phyloP scores from a whole-genome alignment of 2,888 invertebrate species.

The Cyrtodaria siliqua region DNA sequence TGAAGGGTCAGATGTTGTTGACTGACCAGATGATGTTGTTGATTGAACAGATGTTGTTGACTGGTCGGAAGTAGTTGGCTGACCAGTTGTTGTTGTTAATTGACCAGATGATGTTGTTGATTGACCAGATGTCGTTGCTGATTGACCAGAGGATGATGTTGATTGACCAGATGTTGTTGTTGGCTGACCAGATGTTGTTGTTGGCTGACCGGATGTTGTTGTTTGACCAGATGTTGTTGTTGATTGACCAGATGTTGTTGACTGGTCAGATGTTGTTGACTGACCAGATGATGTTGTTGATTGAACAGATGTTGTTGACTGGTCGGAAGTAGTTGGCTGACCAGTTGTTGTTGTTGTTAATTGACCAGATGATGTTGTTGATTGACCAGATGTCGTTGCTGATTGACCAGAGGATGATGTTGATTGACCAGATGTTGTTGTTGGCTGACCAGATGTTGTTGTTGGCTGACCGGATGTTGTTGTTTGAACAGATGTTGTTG shows the following conservation, averaged over 20 bases:
- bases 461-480: neutral
- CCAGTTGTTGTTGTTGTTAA: conserved; percentile 9
- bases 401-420: conserved; percentile 2
- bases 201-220: conserved; percentile 1
- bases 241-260: conserved; percentile 8
- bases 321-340: neutral
- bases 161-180: conserved; percentile 9
- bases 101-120: neutral
- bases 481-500: neutral
- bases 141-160: conserved; percentile 4
- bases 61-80: conserved; percentile 4
- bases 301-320: too few relatives aligned
- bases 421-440: neutral
- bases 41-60: neutral
- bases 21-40: conserved; percentile 2
- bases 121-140: neutral
- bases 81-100: conserved; percentile 9
- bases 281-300: conserved; percentile 8
- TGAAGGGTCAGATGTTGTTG: too few relatives aligned
- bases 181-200: conserved; percentile 4
- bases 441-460: neutral
- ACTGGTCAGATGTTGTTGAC: neutral
- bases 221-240: conserved; percentile 1
- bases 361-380: conserved; percentile 5
- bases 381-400: conserved; percentile 2